phyloP scores from a whole-genome alignment of 2,797 vertebrate species.

The Danio albolineatus region DNA sequence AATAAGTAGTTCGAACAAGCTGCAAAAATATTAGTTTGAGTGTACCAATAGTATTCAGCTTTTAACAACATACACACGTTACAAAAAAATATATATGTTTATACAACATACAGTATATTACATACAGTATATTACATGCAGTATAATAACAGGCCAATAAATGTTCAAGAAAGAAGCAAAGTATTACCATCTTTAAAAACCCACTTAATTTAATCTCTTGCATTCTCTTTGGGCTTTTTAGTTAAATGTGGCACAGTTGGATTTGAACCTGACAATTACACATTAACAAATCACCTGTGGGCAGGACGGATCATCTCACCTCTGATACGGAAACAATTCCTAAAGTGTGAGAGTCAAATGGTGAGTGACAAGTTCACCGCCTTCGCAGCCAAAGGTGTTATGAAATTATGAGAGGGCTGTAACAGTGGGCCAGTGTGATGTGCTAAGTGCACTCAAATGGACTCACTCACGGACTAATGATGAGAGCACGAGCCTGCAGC shows the following conservation, averaged over 20 bases:
- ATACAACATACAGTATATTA: too few species aligned
- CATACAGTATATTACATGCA: too few species aligned
- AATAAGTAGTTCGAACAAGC: too few species aligned
- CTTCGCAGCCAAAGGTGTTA: slow-evolving; percentile 59
- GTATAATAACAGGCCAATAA: too few species aligned
- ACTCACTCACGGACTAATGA: slow-evolving; percentile 61
- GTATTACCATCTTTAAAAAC: too few species aligned
- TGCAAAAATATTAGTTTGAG: too few species aligned
- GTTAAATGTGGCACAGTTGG: not conserved
- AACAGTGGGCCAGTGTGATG: slow-evolving; percentile 57
- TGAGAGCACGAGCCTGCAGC: slow-evolving; percentile 21
- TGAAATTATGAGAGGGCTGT: slow-evolving; percentile 62
- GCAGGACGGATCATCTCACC: slow-evolving; percentile 24
- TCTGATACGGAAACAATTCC: slow-evolving; percentile 17
- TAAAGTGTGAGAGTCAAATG: slow-evolving; percentile 58
- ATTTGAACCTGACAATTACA: slow-evolving; percentile 28
- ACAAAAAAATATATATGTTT: too few species aligned
- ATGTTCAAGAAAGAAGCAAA: too few species aligned
- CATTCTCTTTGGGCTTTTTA: not conserved
- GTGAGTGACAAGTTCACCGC: slow-evolving; percentile 39
- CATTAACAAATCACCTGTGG: slow-evolving; percentile 28
- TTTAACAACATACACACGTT: too few species aligned
- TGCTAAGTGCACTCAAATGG: slow-evolving; percentile 76
- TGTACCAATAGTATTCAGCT: too few species aligned
- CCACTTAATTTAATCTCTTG: too few species aligned